These are phyloP conservation scores for Salvator merianae DNA, from an alignment of 2,113 vertebrate species.

Conservation along the genomic window DNA sequence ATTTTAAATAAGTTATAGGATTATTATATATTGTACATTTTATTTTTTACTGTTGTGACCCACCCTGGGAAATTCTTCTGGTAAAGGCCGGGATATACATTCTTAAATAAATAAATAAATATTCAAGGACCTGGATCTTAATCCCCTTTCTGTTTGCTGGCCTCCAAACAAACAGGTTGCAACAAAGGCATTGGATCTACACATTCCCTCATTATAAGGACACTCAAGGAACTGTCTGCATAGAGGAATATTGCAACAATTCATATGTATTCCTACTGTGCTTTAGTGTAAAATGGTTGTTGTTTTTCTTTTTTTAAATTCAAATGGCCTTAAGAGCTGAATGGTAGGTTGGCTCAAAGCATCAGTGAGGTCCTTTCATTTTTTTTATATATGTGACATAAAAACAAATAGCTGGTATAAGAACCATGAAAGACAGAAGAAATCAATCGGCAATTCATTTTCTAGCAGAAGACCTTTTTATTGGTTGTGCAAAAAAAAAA, in stretches of 20 bases:
- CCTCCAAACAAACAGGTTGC: background rate
- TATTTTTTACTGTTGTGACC: too few species aligned
- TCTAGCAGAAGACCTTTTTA: slow-evolving; percentile 68
- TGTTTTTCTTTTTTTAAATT: slow-evolving; percentile 22
- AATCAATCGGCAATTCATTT: slow-evolving; percentile 47
- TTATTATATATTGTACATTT: too few species aligned
- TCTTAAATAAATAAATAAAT: too few species aligned
- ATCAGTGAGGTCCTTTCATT: slow-evolving; percentile 61
- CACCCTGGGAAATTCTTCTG: too few species aligned
- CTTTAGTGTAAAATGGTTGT: background rate
- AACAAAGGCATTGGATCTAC: background rate
- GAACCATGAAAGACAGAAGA: slow-evolving; percentile 64
- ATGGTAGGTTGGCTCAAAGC: slow-evolving; percentile 56
- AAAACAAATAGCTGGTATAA: slow-evolving; percentile 73
- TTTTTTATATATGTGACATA: slow-evolving; percentile 36
- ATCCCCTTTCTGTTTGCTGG: background rate
- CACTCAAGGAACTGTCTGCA: background rate
- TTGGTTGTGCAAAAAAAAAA: slow-evolving; percentile 72
- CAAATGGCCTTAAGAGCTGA: slow-evolving; percentile 50
- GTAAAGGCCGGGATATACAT: too few species aligned
- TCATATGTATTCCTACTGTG: slow-evolving; percentile 6
- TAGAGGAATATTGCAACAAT: slow-evolving; percentile 33
- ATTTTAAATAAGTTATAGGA: too few species aligned
- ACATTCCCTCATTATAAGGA: background rate
- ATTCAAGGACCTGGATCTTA: background rate